Base-by-base conservation (phyloP, 2,113 vertebrate species). In the Chaenogobius annularis region DNA sequence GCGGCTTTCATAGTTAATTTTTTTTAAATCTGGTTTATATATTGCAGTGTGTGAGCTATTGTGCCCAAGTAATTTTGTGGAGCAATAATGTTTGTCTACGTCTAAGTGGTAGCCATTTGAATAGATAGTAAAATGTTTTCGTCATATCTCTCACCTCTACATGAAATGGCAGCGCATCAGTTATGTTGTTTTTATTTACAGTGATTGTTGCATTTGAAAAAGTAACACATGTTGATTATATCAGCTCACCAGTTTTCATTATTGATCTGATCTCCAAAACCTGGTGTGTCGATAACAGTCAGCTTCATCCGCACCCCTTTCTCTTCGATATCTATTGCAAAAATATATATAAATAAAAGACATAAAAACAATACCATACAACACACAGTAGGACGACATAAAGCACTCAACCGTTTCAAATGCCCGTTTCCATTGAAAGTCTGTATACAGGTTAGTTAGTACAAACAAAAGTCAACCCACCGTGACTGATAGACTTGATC, bases 221-320 rank as follows among this genome's bases (percentile, higher is more conserved):
- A n/a, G 1, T 31, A 3, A 22, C 20, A 8, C 7, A 55, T n/a
- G 1, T 11, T 10, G n/a, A 10, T 22, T 17, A 37, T 11, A 7
- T 5, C 40, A 0, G 37, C 93, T 95, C 82, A 99, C 98, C 98
- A 99, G 91, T 99, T 97, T 91, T 98, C 96, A 0, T 99, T 99
- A 93, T 98, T 99, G 93, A 99, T 99, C 86, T 99, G 98, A 90
- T 99, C 98, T 77, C 98, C 98, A 52, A 99, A 99, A 37, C 97
- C 97, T 0, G 97, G 97, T 0, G 97, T 99, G 89, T 99, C 97
- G 0, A 99, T 98, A 62, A 99, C 96, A 0, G 97, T 98, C 83
- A 99, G 93, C 86, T 99, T 99, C 98, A 99, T 99, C 73, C 95
- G 95, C 74, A 99, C 97, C 0, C 98, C 98, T 74, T 99, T 99